These are phyloP conservation scores for Lepus americanus DNA, from an alignment of 2,113 vertebrate genomes.

Conservation along the genomic window DNA sequence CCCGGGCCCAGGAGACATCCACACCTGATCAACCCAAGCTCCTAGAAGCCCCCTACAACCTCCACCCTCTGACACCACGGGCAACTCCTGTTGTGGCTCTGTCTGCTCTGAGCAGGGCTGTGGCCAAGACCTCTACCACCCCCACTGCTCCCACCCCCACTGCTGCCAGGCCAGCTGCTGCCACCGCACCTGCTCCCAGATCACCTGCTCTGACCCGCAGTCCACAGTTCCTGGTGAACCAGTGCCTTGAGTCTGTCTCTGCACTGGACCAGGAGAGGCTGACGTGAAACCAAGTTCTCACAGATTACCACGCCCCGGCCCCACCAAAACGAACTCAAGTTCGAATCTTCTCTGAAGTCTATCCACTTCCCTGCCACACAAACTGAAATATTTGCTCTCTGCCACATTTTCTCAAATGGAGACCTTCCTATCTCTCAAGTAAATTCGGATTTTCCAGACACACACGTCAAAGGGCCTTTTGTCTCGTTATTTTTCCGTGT, in stretches of 20 bases:
- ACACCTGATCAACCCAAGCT: neutral
- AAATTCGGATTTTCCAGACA: neutral
- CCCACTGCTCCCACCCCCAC: no score
- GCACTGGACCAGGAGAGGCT: neutral
- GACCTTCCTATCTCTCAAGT: constrained; percentile 16
- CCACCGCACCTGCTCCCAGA: neutral
- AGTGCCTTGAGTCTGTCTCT: neutral
- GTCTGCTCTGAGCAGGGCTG: neutral
- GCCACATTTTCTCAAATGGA: neutral
- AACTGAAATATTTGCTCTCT: neutral
- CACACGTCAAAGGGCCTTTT: neutral
- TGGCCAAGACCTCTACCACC: no score
- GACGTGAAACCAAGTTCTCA: neutral
- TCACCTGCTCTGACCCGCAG: neutral
- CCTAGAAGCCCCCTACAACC: neutral
- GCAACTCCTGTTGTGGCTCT: constrained; percentile 3
- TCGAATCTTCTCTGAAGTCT: neutral
- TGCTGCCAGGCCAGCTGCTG: no score
- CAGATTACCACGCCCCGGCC: no score
- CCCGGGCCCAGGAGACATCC: neutral
- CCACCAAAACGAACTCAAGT: neutral
- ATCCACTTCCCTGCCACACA: neutral
- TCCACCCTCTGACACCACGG: constrained; percentile 17
- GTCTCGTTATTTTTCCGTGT: neutral
- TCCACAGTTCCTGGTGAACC: neutral